These are phyloP conservation scores for Taxidea taxus DNA, from an alignment of 2,113 vertebrate species.

Conservation along the genomic window DNA sequence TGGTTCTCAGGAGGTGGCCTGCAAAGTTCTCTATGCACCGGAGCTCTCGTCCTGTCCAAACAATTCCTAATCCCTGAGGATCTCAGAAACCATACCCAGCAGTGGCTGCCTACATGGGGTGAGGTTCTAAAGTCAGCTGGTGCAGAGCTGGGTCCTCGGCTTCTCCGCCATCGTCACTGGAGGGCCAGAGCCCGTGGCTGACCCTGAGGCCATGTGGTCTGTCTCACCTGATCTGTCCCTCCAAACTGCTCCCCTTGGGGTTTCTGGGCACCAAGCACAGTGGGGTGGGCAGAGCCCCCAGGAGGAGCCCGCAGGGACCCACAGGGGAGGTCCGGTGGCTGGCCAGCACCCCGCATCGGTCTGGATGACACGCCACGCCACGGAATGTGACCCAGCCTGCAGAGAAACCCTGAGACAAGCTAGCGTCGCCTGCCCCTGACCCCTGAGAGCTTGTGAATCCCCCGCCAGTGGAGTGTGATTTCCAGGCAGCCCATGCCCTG, in stretches of 20 bases:
- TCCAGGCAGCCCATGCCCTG: neutral
- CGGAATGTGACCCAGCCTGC: neutral
- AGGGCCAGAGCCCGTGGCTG: no score
- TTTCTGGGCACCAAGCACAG: neutral
- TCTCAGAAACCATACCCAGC: neutral
- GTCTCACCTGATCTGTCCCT: neutral
- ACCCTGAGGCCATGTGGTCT: neutral
- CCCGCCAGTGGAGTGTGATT: neutral
- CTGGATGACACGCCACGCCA: rapidly evolving
- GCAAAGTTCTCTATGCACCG: neutral
- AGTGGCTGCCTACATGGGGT: neutral
- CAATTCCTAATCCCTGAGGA: neutral
- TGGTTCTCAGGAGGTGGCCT: neutral
- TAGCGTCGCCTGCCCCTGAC: neutral
- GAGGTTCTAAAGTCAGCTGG: neutral
- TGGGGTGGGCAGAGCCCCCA: neutral
- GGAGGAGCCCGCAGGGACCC: neutral
- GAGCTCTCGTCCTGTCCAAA: neutral
- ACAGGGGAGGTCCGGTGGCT: neutral
- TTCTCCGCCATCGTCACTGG: no score
- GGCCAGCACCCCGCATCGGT: no score
- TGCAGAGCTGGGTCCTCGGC: no score
- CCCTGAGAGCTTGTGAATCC: neutral
- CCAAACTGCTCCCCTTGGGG: rapidly evolving
- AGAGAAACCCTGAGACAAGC: neutral